Percentiles rank a stretch among this genome's conserved stretches.
Conservation (phyloP, 2,113 vertebrate genomes). For the Xenopus tropicalis region UCB_Xtro_10.0 CM004450.2:89671501-89672000, state of each 20-base stretch:
- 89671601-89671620: background rate
- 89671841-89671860: slow-evolving; percentile 47
- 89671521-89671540: slow-evolving; percentile 9
- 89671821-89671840: slow-evolving; percentile 52
- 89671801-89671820: slow-evolving; percentile 63
- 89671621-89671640: slow-evolving; percentile 50
- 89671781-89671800: slow-evolving; percentile 52
- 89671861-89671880: slow-evolving; percentile 23
- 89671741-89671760: slow-evolving; percentile 33
- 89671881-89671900: slow-evolving; percentile 37
- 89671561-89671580: background rate
- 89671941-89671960: slow-evolving; percentile 45
- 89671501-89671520: slow-evolving; percentile 7
- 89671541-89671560: background rate
- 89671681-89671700: slow-evolving; percentile 51
- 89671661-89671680: slow-evolving; percentile 57
- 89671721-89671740: slow-evolving; percentile 56
- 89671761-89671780: slow-evolving; percentile 56
- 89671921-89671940: slow-evolving; percentile 38
- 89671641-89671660: slow-evolving; percentile 56
- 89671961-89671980: slow-evolving; percentile 38
- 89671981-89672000: slow-evolving; percentile 47
- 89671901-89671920: slow-evolving; percentile 33
- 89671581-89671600: slow-evolving; percentile 2
- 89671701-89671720: slow-evolving; percentile 57